Evolutionary conservation across 2,888 invertebrate species (phyloP), one percentile per base, ranked within the genome.

Genomic region (Thymelicus lineola): DNA sequence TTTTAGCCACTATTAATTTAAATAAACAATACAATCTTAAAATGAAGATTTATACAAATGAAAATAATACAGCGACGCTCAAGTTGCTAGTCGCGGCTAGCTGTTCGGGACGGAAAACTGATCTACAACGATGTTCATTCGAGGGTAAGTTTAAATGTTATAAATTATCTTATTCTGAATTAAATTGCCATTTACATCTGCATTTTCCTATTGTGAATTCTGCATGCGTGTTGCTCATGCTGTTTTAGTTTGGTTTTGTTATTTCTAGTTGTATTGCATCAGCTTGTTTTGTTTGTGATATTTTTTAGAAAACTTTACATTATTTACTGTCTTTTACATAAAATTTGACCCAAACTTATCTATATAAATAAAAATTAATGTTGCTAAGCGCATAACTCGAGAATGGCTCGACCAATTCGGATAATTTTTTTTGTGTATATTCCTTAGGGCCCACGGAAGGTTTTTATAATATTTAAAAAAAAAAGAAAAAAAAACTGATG

Each of bases 21-120:
- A 53, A 10, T 5, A 53, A 53, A 12, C 12, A 55, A 45, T 59
- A 59, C 17, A 50, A 62, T n/a, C 20, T 14, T 5, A 95, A 92
- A 91, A 96, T 97, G 96, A 96, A 95, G 82, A 94, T 97, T 75
- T 95, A 95, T 75, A 96, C 97, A 10, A 97, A 97, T 82, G 95
- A 96, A 80, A 96, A 96, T 78, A 97, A 97, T 88, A 96, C 97
- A 42, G 95, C 96, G 20, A 95, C 96, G 28, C 89, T 97, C 74
- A 97, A 97, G 86, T 83, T 97, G 75, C 81, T 97, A 38, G 94
- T 97, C 79, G 95, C 96, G 71, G 95, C 96, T 10, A 96, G 96
- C 80, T 94, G 96, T 75, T 94, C 95, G 0, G 94, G 95, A 74
- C 94, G 94, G 80, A 87, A 94, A 74, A 89, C 95, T 20, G 88